Conservation (phyloP, 2,797 vertebrate genomes). For the Ceryle rudis region DNA sequence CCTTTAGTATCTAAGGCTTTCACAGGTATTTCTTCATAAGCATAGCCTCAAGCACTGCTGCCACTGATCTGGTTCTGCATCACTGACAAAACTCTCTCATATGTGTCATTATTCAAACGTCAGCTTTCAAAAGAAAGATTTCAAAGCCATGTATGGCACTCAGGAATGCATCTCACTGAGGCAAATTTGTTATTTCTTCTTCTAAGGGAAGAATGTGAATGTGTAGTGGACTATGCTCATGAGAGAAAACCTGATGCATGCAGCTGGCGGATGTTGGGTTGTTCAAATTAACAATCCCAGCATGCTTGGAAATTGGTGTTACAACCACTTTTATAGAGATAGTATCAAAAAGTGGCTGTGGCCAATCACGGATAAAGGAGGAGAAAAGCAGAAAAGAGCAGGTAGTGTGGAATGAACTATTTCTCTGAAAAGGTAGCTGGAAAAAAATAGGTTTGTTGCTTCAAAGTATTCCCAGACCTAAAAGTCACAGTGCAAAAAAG, state of each 20-base stretch:
- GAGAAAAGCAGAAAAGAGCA: conserved; percentile 84
- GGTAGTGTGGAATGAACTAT: conserved; percentile 85
- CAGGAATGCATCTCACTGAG: conserved; percentile 24
- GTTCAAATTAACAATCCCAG: conserved; percentile 85
- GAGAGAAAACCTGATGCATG: conserved; percentile 89
- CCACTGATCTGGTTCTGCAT: conserved; percentile 42
- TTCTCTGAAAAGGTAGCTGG: conserved; percentile 85
- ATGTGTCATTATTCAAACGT: conserved; percentile 9
- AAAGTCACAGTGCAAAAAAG: conserved; percentile 85
- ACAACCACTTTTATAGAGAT: conserved; percentile 84
- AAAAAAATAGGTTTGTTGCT: conserved; percentile 83
- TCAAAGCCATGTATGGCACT: not conserved
- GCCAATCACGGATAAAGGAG: conserved; percentile 87
- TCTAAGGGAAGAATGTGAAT: conserved; percentile 62
- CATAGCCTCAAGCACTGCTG: conserved; percentile 82
- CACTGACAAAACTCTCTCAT: conserved; percentile 26
- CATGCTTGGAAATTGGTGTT: conserved; percentile 87
- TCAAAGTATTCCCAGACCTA: conserved; percentile 89
- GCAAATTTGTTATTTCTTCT: conserved; percentile 36
- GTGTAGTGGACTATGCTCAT: conserved; percentile 85
- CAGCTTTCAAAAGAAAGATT: conserved; percentile 39
- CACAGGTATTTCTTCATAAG: conserved; percentile 90
- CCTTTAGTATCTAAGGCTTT: conserved; percentile 91
- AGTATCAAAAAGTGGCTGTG: conserved; percentile 83
- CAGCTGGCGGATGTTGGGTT: conserved; percentile 92